Evolutionary conservation across 2,113 vertebrate species (phyloP).

Genomic region (Tenebrosternarchus preto): DNA sequence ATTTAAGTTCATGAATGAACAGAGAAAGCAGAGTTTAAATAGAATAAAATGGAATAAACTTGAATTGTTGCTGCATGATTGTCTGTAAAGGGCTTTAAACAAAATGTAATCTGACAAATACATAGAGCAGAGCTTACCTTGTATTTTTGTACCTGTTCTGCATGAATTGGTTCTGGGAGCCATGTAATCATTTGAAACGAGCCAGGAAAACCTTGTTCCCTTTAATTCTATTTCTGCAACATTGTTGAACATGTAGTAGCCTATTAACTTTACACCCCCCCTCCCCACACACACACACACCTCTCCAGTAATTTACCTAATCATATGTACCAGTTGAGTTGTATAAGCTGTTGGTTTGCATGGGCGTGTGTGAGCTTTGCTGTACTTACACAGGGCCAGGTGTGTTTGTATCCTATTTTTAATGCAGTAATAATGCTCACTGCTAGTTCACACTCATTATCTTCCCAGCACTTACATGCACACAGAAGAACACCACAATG

Average conservation of each 20-base stretch:
- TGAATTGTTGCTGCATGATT: too few relatives aligned
- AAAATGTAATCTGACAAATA: too few relatives aligned
- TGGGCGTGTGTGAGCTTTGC: not conserved
- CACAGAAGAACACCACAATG: not conserved
- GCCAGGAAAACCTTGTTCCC: not conserved
- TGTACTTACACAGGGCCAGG: slow-evolving; percentile 6
- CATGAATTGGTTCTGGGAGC: too few relatives aligned
- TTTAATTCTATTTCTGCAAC: not conserved
- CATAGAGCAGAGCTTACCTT: too few relatives aligned
- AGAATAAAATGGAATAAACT: too few relatives aligned
- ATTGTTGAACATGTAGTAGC: not conserved
- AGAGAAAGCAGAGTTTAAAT: too few relatives aligned
- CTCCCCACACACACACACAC: not conserved
- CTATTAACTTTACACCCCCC: not conserved
- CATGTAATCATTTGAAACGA: not conserved
- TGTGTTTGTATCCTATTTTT: slow-evolving; percentile 28
- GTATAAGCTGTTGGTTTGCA: not conserved
- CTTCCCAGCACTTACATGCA: slow-evolving; percentile 22
- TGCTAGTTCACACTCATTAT: slow-evolving; percentile 1
- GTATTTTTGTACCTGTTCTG: too few relatives aligned
- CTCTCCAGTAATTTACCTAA: not conserved
- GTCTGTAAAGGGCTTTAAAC: too few relatives aligned
- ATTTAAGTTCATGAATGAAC: too few relatives aligned
- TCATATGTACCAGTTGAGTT: too few relatives aligned
- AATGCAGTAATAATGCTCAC: slow-evolving; percentile 31